Evolutionary conservation across 2,888 invertebrate species (phyloP).

Genomic region (Patella depressa): DNA sequence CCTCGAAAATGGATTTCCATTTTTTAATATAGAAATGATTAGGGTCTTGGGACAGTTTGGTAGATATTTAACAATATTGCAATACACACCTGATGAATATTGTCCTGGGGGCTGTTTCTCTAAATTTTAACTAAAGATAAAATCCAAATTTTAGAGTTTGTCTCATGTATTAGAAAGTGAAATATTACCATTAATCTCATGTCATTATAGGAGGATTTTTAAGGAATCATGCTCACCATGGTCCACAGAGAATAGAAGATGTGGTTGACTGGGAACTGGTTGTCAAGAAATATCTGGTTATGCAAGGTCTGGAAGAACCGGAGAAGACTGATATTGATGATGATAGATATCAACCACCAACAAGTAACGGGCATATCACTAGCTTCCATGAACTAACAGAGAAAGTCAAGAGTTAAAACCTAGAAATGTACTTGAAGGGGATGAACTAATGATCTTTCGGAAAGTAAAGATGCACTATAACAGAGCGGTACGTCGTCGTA

Average conservation of each 20-base stretch:
- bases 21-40: not conserved
- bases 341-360: not conserved
- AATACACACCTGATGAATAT: no score
- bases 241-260: conserved; percentile 65
- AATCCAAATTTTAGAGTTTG: no score
- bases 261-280: conserved; percentile 68
- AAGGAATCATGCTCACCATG: conserved; percentile 34
- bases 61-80: no score
- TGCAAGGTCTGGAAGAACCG: conserved; percentile 47
- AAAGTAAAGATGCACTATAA: no score
- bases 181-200: no score
- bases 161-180: no score
- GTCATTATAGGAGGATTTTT: conserved; percentile 39
- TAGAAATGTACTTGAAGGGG: no score
- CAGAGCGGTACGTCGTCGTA: no score
- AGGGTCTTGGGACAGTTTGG: no score
- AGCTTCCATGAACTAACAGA: not conserved
- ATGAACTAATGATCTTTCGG: no score
- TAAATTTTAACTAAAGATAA: no score
- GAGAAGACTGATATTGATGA: conserved; percentile 6
- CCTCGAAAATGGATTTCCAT: not conserved
- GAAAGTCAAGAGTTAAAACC: not conserved
- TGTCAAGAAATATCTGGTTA: conserved; percentile 60
- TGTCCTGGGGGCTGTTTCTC: no score
- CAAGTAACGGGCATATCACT: not conserved